Conservation (phyloP, 2,797 vertebrate species). For the Acestrorhynchus altus region DNA sequence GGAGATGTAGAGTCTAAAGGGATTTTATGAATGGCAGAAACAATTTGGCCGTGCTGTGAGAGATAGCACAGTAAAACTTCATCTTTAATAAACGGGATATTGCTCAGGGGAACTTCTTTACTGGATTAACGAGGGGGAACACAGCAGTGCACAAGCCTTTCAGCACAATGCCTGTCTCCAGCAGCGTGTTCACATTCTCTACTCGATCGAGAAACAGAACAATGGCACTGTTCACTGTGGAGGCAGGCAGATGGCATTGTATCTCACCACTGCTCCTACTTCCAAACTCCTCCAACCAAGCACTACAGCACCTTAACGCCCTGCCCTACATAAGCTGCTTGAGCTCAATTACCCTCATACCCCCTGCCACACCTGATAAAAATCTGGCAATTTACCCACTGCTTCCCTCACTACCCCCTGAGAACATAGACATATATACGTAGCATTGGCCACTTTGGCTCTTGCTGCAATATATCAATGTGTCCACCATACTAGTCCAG, state of each 20-base stretch:
- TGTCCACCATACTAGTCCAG: too few species aligned
- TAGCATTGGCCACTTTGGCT: too few species aligned
- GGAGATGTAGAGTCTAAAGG: not conserved
- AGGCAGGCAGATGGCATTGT: not conserved
- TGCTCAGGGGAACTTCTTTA: not conserved
- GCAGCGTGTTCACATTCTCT: not conserved
- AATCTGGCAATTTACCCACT: too few species aligned
- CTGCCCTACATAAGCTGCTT: too few species aligned
- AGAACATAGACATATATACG: too few species aligned
- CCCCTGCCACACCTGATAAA: too few species aligned
- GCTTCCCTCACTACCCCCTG: too few species aligned
- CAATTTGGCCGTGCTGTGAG: not conserved
- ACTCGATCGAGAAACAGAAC: not conserved
- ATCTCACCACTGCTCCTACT: not conserved
- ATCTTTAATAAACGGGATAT: slow-evolving; percentile 8
- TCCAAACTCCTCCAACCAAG: not conserved
- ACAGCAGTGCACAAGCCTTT: not conserved
- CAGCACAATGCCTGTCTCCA: not conserved
- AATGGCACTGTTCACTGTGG: not conserved
- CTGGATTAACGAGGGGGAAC: not conserved
- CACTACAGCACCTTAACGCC: too few species aligned
- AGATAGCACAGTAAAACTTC: not conserved
- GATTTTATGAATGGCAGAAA: not conserved
- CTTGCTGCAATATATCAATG: too few species aligned
- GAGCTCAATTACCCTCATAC: too few species aligned